Percentiles rank a stretch among this genome's conserved stretches.
phyloP scores from a whole-genome alignment of 2,797 vertebrate genomes.

The Microtus agrestis region DNA sequence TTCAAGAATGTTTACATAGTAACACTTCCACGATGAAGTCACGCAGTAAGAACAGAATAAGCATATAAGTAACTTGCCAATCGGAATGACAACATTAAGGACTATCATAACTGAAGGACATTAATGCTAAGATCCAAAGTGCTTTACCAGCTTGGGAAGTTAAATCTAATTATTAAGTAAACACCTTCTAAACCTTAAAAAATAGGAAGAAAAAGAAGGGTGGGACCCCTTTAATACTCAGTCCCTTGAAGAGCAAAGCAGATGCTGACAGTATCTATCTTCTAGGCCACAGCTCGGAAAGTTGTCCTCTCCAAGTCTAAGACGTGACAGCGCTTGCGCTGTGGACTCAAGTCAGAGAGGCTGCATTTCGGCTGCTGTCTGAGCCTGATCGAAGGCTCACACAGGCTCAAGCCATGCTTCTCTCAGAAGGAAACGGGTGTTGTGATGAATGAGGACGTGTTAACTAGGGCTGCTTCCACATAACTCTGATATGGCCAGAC shows the following conservation, averaged over 20 bases:
- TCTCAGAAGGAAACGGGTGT: neutral
- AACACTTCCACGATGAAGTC: slow-evolving; percentile 51
- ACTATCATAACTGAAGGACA: slow-evolving; percentile 52
- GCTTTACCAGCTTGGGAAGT: slow-evolving; percentile 58
- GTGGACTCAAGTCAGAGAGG: neutral
- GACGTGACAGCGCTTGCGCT: neutral
- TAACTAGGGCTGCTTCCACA: neutral
- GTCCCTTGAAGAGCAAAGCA: neutral
- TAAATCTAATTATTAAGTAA: slow-evolving; percentile 51
- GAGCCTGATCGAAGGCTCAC: slow-evolving; percentile 29
- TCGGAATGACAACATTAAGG: slow-evolving; percentile 40
- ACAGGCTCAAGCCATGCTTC: slow-evolving; percentile 40
- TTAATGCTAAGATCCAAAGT: slow-evolving; percentile 24
- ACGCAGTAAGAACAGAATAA: slow-evolving; percentile 38
- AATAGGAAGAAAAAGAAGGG: no score
- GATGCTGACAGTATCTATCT: neutral
- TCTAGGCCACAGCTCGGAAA: neutral
- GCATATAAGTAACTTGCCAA: slow-evolving; percentile 30
- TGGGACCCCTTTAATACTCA: neutral
- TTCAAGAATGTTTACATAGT: slow-evolving; percentile 38
- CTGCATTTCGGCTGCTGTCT: neutral
- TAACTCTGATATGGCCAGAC: slow-evolving; percentile 36
- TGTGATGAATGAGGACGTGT: slow-evolving; percentile 16
- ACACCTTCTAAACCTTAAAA: slow-evolving; percentile 6
- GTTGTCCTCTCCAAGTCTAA: slow-evolving; percentile 3